These are phyloP conservation scores for Tethya wilhelma DNA, from an alignment of 37 sponge, comb jelly and placozoan genomes.

Conservation along the genomic window DNA sequence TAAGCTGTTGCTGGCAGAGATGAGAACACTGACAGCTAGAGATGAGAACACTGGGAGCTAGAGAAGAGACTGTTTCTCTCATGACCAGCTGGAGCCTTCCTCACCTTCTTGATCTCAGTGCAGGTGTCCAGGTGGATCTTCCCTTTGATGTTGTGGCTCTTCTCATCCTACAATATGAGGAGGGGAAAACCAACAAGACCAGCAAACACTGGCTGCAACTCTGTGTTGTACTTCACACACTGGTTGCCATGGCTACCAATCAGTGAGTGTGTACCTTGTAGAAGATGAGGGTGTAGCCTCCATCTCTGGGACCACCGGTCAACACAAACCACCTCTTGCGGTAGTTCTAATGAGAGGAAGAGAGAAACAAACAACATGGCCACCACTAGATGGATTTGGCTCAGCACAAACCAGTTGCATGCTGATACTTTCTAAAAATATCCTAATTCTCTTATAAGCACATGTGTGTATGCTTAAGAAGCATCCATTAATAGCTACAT, in stretches of 20 bases:
- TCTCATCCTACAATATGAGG: slow-evolving; percentile 35
- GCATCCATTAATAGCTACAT: too few relatives aligned
- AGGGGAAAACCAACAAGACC: neutral
- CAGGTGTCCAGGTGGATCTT: slow-evolving; percentile 61
- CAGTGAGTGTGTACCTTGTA: slow-evolving; percentile 46
- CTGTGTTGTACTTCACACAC: neutral
- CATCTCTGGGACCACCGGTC: slow-evolving; percentile 40
- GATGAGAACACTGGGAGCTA: too few relatives aligned
- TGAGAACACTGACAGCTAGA: too few relatives aligned
- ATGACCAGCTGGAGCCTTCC: too few relatives aligned
- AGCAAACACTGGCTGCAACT: neutral
- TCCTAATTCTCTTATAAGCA: too few relatives aligned
- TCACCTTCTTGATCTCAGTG: slow-evolving; percentile 56
- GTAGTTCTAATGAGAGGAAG: slow-evolving; percentile 14
- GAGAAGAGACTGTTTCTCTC: too few relatives aligned
- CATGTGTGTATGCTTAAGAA: too few relatives aligned
- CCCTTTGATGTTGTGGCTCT: slow-evolving; percentile 36
- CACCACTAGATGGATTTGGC: too few relatives aligned
- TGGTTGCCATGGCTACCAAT: neutral
- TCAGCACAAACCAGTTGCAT: too few relatives aligned
- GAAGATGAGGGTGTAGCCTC: slow-evolving; percentile 43
- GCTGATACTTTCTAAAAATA: too few relatives aligned
- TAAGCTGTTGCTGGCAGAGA: too few relatives aligned
- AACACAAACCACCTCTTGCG: slow-evolving; percentile 62
- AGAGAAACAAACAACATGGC: too few relatives aligned